phyloP scores from a whole-genome alignment of 2,113 vertebrate species.

The Menidia beryllina region DNA sequence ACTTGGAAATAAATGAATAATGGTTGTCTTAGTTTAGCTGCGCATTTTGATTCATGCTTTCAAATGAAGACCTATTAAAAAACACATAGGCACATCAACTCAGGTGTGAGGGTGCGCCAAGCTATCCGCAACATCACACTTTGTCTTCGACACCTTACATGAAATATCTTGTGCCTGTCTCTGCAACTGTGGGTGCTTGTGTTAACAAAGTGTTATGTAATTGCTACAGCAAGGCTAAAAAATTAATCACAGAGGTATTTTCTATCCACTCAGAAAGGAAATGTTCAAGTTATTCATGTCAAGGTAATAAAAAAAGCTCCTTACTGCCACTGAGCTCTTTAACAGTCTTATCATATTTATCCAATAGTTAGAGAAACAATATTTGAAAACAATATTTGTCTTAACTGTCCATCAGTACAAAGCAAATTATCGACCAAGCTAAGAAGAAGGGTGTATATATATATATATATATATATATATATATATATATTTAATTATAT shows the following conservation, averaged over 20 bases:
- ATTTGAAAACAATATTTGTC: background rate
- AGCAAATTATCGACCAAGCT: conserved; percentile 8
- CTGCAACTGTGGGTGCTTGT: conserved; percentile 46
- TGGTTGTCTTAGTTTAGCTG: background rate
- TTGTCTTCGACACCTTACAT: conserved; percentile 48
- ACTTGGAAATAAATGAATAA: background rate
- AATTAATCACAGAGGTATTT: conserved; percentile 49
- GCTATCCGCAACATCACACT: conserved; percentile 59
- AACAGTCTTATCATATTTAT: conserved; percentile 21
- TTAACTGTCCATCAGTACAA: background rate
- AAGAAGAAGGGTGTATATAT: background rate
- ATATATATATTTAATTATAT: no score
- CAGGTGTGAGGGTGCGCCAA: conserved; percentile 48
- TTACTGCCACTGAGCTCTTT: conserved; percentile 39
- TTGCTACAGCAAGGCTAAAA: conserved; percentile 32
- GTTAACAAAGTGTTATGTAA: conserved; percentile 60
- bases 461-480: no score
- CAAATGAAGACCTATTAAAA: conserved; percentile 30
- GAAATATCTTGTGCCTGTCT: conserved; percentile 37
- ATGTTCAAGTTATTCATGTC: conserved; percentile 38
- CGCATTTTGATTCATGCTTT: conserved; percentile 11
- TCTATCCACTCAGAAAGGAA: conserved; percentile 49
- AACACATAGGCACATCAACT: conserved; percentile 3
- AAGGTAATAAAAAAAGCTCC: conserved; percentile 64
- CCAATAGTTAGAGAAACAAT: background rate